These are phyloP conservation scores for Athalia cordata DNA, from an alignment of 2,888 invertebrate species.

Conservation along the genomic window DNA sequence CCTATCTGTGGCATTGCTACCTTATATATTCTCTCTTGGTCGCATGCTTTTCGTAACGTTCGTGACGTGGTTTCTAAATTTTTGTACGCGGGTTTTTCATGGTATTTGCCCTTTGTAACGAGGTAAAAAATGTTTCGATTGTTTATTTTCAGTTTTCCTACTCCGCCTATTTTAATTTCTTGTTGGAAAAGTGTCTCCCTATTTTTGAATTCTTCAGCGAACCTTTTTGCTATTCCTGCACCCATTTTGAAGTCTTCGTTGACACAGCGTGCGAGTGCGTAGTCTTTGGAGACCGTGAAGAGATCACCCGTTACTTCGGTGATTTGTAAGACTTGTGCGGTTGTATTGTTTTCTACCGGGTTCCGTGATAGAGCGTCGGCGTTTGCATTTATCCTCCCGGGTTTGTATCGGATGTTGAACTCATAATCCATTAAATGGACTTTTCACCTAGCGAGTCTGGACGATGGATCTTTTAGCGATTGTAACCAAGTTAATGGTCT, in stretches of 20 bases:
- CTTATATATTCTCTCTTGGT: no score
- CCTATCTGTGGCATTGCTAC: slow-evolving; percentile 1
- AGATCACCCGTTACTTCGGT: no score
- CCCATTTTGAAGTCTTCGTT: slow-evolving; percentile 38
- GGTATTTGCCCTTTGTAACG: not conserved
- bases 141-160: not conserved
- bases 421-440: slow-evolving; percentile 45
- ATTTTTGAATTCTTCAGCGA: not conserved
- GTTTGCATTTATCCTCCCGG: slow-evolving; percentile 39
- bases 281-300: no score
- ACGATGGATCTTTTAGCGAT: slow-evolving; percentile 27
- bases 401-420: slow-evolving; percentile 39
- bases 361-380: no score
- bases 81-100: not conserved
- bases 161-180: not conserved
- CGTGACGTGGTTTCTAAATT: not conserved
- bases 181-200: not conserved
- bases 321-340: no score
- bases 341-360: no score
- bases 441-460: slow-evolving; percentile 46
- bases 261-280: no score
- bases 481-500: slow-evolving; percentile 47
- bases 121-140: slow-evolving; percentile 21
- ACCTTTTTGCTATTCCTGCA: slow-evolving; percentile 13
- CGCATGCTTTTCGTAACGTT: slow-evolving; percentile 70